phyloP scores from a whole-genome alignment of 2,113 vertebrate species.

The Agelaius tricolor region DNA sequence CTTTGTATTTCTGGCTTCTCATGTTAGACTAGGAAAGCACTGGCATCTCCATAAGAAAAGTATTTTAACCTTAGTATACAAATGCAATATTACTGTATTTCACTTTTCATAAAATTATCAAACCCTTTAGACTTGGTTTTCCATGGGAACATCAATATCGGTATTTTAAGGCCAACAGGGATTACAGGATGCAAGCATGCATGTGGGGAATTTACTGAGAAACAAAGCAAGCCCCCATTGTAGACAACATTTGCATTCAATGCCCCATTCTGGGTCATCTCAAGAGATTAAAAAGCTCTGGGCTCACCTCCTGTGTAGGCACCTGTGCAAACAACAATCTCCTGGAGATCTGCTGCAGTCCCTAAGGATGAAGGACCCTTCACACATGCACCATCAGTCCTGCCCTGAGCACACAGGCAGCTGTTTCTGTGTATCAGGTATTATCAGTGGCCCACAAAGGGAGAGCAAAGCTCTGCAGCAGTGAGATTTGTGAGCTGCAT shows the following conservation, averaged over 20 bases:
- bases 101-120: not conserved
- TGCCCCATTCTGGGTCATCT: not conserved
- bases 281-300: not conserved
- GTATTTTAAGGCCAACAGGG: not conserved
- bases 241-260: not conserved
- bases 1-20: not conserved
- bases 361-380: not conserved
- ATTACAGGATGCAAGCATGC: not conserved
- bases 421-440: not conserved
- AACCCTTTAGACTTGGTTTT: not conserved
- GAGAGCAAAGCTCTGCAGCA: fast-evolving
- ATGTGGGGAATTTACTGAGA: not conserved
- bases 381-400: fast-evolving
- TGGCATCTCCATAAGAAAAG: not conserved
- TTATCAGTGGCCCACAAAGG: not conserved
- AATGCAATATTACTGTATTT: not conserved
- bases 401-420: not conserved
- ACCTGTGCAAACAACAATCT: not conserved
- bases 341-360: not conserved
- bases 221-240: not conserved
- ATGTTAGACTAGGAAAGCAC: not conserved
- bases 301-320: not conserved
- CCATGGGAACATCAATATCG: not conserved
- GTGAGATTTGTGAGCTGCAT: not conserved
- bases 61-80: not conserved